A percentile compares a stretch with the other conserved stretches of the same genome.
phyloP scores from a whole-genome alignment of 1,140 invertebrate species.

The Bactericera cockerelli region DNA sequence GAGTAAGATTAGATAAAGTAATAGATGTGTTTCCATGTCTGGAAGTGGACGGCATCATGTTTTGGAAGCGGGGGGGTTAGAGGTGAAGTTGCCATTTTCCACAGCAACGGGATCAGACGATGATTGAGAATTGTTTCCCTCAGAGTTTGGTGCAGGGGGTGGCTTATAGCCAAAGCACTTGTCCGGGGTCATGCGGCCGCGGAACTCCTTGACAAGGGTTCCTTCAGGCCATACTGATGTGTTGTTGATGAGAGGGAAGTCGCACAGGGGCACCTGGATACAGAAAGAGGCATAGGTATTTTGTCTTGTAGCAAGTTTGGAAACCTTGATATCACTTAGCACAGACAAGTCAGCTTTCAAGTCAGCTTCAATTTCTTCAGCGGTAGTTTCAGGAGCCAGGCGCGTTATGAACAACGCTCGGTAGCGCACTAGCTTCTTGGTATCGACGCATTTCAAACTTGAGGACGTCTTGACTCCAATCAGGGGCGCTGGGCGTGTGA shows the following conservation, averaged over 20 bases:
- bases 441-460: too few species aligned
- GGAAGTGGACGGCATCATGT: neutral
- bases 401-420: neutral
- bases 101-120: neutral
- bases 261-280: neutral
- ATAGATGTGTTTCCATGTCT: neutral
- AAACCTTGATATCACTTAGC: neutral
- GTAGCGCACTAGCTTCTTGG: too few species aligned
- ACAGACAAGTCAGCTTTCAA: neutral
- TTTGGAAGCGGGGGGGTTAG: neutral
- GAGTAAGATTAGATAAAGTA: neutral
- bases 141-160: too few species aligned
- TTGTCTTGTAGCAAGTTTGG: neutral
- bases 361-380: neutral
- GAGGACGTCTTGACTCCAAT: too few species aligned
- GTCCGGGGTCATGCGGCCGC: neutral
- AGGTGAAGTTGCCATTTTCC: neutral
- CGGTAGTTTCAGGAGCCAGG: neutral
- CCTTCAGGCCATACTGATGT: neutral
- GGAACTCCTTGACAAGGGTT: neutral
- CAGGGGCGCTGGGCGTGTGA: too few species aligned
- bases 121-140: neutral
- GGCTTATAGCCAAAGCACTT: neutral
- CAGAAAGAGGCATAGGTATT: neutral
- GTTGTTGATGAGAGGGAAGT: conserved; percentile 5